Evolutionary conservation across 2,797 vertebrate genomes (phyloP), one percentile per base, ranked within the genome.

Genomic region (Hippocampus kuda): DNA sequence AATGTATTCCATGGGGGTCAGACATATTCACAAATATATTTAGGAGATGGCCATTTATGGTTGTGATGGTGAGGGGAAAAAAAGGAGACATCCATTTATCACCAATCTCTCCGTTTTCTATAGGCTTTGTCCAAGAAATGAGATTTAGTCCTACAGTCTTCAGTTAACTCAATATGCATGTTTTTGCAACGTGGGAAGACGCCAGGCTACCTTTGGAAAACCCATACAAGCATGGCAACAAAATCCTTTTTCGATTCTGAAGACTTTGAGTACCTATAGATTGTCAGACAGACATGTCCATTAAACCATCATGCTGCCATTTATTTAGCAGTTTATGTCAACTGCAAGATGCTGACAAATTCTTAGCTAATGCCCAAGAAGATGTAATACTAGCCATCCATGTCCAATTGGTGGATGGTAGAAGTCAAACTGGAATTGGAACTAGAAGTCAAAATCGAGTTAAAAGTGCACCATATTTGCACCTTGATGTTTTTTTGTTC

Each of bases 21-120:
- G 85, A 87, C 76, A 75, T 84, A 86, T 84, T 84, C 77, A 86
- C 86, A 88, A 87, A 89, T 77, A 83, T 84, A 81, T 87, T 81
- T 82, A 77, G 84, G 75, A 72, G 78, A 83, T 75, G 65, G 42
- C 84, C 89, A 77, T 86, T 70, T 87, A 86, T 83, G 83, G 88
- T 80, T 72, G 84, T 77, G 63, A 56, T 60, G 48, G 16, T 15
- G n/a, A 70, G 46, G 69, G 76, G 77, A 77, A 66, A 69, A 72
- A 60, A 76, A 78, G 2, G 3, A 18, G 15, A 18, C 7, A 26
- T 48, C 2, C 48, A 11, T 46, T 65, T 18, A 26, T 44, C 24
- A 20, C 63, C 63, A 18, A n/a, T 48, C 15, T 8, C 8, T 34
- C 18, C 7, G 5, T 30, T 61, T 61, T 61, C 59, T 61, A 34